Conservation (phyloP, 2,797 vertebrate genomes). For the Myotis pilosus region DNA sequence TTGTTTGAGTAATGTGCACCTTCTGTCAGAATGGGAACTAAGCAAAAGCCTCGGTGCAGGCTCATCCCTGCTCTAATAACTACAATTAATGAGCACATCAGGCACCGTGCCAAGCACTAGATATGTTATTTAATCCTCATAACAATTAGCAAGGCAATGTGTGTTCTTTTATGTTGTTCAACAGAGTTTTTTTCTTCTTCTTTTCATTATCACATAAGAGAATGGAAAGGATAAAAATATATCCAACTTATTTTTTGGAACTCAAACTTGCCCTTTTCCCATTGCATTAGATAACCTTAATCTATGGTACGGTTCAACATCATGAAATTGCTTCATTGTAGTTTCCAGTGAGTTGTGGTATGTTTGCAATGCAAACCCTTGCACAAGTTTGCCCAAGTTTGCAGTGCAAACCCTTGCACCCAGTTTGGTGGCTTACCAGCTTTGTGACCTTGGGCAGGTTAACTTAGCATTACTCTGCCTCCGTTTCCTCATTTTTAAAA, state of each 20-base stretch:
- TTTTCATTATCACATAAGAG: neutral
- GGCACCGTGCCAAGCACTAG: neutral
- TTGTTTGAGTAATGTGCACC: neutral
- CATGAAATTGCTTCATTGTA: neutral
- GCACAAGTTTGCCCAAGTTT: neutral
- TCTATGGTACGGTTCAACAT: neutral
- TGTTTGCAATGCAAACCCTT: neutral
- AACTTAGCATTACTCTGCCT: neutral
- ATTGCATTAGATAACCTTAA: neutral
- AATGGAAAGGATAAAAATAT: neutral
- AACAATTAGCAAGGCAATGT: neutral
- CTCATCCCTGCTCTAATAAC: neutral
- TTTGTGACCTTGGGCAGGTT: neutral
- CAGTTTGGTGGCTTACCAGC: neutral
- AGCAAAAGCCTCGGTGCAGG: neutral
- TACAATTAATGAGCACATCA: neutral
- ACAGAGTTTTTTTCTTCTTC: neutral
- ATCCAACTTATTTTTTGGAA: neutral
- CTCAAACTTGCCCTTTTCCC: neutral
- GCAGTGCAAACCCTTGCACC: neutral
- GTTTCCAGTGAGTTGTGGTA: neutral
- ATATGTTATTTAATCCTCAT: neutral
- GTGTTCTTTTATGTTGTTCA: neutral
- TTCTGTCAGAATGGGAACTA: neutral
- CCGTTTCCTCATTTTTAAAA: constrained; percentile 4